Evolutionary conservation across 2,888 invertebrate genomes (phyloP).

Genomic region (Pinctada fucata): DNA sequence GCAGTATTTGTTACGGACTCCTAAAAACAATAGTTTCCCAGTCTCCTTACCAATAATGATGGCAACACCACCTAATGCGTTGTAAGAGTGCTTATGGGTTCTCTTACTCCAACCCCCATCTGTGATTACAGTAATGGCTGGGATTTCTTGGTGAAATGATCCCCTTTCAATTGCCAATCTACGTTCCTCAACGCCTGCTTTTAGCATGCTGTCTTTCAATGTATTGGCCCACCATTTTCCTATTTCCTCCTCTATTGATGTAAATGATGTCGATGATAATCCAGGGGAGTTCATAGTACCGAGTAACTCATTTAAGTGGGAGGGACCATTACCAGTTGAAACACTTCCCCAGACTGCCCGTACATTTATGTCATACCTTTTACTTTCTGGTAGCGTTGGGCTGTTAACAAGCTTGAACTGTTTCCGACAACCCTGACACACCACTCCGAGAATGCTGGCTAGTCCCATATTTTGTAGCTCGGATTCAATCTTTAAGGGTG

Average conservation of each 20-base stretch:
- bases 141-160: conserved; percentile 42
- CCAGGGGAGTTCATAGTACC: conserved; percentile 26
- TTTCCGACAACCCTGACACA: neutral
- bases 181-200: conserved; percentile 34
- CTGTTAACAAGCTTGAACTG: conserved; percentile 1
- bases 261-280: conserved; percentile 14
- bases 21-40: conserved; percentile 46
- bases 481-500: neutral
- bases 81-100: conserved; percentile 48
- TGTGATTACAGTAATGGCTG: conserved; percentile 47
- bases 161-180: conserved; percentile 35
- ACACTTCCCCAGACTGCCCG: conserved; percentile 33
- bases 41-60: conserved; percentile 45
- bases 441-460: neutral
- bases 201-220: conserved; percentile 15
- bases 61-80: conserved; percentile 49
- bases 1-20: conserved; percentile 49
- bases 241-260: conserved; percentile 28
- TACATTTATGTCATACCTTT: conserved; percentile 22
- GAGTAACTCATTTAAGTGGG: conserved; percentile 33
- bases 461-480: neutral
- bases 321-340: conserved; percentile 27
- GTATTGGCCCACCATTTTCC: conserved; percentile 19
- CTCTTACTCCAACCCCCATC: conserved; percentile 53
- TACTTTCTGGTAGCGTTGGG: neutral